phyloP scores from a whole-genome alignment of 2,797 vertebrate genomes.

The Gadopsis bispinosus region DNA sequence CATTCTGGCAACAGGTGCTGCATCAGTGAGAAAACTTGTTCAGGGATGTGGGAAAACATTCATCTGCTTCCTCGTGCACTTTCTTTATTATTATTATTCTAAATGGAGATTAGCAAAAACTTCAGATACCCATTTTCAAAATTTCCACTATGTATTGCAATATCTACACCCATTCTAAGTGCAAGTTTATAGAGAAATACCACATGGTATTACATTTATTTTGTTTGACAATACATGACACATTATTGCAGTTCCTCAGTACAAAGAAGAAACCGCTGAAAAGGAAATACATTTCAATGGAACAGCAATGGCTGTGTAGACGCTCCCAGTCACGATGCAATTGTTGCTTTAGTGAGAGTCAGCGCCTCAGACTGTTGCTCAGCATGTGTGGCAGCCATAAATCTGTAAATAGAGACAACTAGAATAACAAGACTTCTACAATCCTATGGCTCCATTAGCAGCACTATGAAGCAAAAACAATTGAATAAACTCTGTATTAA shows the following conservation, averaged over 20 bases:
- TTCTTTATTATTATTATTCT: background rate
- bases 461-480: no score
- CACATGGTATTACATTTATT: no score
- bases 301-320: background rate
- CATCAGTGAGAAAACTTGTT: background rate
- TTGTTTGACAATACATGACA: background rate
- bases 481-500: background rate
- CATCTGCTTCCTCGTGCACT: background rate
- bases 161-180: no score
- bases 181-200: no score
- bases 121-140: background rate
- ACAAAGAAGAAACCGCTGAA: no score
- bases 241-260: no score
- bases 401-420: background rate
- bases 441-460: background rate
- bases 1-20: background rate
- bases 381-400: background rate
- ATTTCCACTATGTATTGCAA: no score
- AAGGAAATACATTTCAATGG: background rate
- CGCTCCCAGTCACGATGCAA: no score
- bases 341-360: background rate
- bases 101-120: background rate
- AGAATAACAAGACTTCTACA: background rate
- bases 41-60: background rate
- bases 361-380: background rate